These are phyloP conservation scores for Triplophysa rosa DNA, from an alignment of 2,113 vertebrate genomes.

Conservation along the genomic window DNA sequence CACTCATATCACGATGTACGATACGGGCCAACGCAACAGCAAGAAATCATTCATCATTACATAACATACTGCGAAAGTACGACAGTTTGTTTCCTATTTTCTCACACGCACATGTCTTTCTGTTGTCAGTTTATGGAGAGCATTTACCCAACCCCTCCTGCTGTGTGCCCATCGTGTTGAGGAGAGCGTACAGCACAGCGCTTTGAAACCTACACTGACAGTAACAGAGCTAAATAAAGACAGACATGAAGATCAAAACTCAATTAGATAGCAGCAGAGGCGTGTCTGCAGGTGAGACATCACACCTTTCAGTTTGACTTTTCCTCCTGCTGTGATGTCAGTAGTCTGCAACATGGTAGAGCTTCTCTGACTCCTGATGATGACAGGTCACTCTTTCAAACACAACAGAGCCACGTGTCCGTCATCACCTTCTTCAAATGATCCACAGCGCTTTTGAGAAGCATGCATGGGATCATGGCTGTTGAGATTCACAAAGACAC, in stretches of 20 bases:
- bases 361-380: slow-evolving; percentile 16
- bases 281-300: slow-evolving; percentile 22
- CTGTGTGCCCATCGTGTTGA: slow-evolving; percentile 32
- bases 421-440: slow-evolving; percentile 34
- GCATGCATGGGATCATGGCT: slow-evolving; percentile 13
- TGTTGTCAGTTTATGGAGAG: background rate
- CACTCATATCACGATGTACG: background rate
- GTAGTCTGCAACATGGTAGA: background rate
- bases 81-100: background rate
- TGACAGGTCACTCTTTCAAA: slow-evolving; percentile 41
- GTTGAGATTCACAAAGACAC: background rate
- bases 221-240: slow-evolving; percentile 43
- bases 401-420: slow-evolving; percentile 24
- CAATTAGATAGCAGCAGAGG: slow-evolving; percentile 14
- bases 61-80: background rate
- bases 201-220: slow-evolving; percentile 27
- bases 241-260: slow-evolving; percentile 39
- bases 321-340: slow-evolving; percentile 20
- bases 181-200: slow-evolving; percentile 29
- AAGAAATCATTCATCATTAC: background rate
- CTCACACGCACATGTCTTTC: slow-evolving; percentile 9
- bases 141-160: slow-evolving; percentile 13
- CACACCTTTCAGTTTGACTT: slow-evolving; percentile 10
- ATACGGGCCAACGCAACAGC: background rate
- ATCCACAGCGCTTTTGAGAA: background rate